phyloP scores from a whole-genome alignment of 2,113 vertebrate species.

The Myotis brandtii region DNA sequence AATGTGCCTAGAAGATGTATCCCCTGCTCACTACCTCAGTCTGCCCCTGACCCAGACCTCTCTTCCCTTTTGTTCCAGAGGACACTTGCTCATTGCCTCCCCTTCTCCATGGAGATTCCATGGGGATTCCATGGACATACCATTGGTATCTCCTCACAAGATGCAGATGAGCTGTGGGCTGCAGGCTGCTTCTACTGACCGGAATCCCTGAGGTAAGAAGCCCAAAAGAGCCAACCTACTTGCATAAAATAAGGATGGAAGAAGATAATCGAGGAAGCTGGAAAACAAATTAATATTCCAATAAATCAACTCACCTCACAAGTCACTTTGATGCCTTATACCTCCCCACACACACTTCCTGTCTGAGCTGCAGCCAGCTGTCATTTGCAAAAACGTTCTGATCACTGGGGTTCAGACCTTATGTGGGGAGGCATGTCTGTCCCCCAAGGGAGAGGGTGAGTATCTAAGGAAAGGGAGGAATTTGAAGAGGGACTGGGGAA shows the following conservation, averaged over 20 bases:
- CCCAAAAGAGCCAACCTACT: neutral
- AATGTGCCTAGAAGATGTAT: neutral
- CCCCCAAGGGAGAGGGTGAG: neutral
- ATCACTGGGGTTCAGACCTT: neutral
- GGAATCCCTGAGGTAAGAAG: neutral
- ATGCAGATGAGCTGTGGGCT: neutral
- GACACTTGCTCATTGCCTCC: neutral
- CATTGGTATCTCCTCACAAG: neutral
- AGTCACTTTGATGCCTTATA: neutral
- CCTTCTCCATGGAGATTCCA: neutral
- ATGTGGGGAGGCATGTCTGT: neutral
- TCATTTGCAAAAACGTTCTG: slow-evolving; percentile 38
- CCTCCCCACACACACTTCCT: neutral
- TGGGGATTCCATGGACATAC: neutral
- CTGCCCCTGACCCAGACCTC: neutral
- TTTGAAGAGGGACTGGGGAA: neutral
- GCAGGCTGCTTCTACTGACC: neutral
- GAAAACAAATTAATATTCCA: slow-evolving; percentile 32
- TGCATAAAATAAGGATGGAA: neutral
- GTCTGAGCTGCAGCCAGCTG: neutral
- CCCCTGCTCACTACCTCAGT: no score
- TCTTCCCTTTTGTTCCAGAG: neutral
- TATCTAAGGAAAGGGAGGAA: neutral
- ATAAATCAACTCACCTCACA: neutral
- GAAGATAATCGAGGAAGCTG: neutral